A percentile compares a stretch with the other conserved stretches of the same genome.
Evolutionary conservation across 2,113 vertebrate species (phyloP).

Genomic region (Laterallus jamaicensis): DNA sequence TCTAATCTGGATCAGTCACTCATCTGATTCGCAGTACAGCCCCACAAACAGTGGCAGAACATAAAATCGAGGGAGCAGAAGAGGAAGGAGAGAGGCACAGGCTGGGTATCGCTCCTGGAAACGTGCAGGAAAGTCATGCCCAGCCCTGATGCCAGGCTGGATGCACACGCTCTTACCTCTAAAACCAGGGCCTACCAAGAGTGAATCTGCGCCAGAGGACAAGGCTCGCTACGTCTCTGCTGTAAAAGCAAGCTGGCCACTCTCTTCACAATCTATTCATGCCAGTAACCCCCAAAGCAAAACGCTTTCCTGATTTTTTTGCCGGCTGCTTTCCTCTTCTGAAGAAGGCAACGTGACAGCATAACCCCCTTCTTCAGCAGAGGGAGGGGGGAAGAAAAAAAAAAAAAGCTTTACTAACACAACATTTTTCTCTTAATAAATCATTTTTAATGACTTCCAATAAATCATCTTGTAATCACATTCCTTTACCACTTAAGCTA

Average conservation of each 20-base stretch:
- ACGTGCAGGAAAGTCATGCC: neutral
- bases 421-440: constrained; percentile 67
- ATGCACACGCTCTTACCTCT: neutral
- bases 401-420: constrained; percentile 25
- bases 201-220: neutral
- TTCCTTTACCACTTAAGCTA: constrained; percentile 65
- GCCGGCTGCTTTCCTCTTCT: neutral
- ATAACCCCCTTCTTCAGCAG: neutral
- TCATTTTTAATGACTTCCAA: constrained; percentile 69
- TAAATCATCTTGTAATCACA: constrained; percentile 70
- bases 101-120: neutral
- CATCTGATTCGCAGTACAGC: neutral
- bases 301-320: neutral
- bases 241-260: neutral
- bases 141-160: rapidly evolving
- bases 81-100: rapidly evolving
- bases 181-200: neutral
- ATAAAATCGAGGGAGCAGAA: neutral
- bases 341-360: neutral
- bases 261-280: neutral
- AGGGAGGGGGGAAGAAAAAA: neutral
- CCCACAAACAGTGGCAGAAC: neutral
- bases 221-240: neutral
- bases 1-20: neutral
- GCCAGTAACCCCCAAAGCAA: neutral